Evolutionary conservation across 2,888 invertebrate genomes (phyloP).

Genomic region (Cremastobaeus sp.): DNA sequence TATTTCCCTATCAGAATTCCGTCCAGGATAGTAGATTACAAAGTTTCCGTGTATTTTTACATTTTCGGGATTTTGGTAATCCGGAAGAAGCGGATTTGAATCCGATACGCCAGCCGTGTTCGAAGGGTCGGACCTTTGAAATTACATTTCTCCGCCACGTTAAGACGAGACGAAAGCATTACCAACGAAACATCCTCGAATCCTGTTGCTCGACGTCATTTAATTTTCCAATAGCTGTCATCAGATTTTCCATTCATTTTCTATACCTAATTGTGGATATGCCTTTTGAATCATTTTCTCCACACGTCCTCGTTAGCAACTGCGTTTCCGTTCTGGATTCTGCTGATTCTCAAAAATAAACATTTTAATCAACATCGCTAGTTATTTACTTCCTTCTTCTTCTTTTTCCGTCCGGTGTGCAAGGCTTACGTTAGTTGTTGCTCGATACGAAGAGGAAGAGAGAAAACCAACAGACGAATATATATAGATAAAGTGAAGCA

Average conservation of each 20-base stretch:
- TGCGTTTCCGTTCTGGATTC: no score
- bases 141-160: conserved; percentile 35
- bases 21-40: conserved; percentile 35
- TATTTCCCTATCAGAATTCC: conserved; percentile 13
- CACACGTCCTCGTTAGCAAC: no score
- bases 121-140: conserved; percentile 45
- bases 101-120: conserved; percentile 44
- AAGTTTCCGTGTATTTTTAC: conserved; percentile 38
- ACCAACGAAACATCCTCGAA: conserved; percentile 26
- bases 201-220: conserved; percentile 40
- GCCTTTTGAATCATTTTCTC: no score
- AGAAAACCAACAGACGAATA: conserved; percentile 15
- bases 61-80: conserved; percentile 47
- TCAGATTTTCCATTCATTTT: conserved; percentile 12
- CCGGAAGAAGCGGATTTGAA: conserved; percentile 52
- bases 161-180: conserved; percentile 24
- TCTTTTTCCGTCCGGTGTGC: not conserved
- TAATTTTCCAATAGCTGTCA: conserved; percentile 16
- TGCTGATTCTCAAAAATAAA: no score
- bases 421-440: no score
- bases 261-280: no score
- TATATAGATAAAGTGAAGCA: conserved; percentile 32
- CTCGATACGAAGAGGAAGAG: conserved; percentile 31
- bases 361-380: no score
- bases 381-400: not conserved